phyloP scores from a whole-genome alignment of 2,888 invertebrate genomes.

The Idaea aversata region DNA sequence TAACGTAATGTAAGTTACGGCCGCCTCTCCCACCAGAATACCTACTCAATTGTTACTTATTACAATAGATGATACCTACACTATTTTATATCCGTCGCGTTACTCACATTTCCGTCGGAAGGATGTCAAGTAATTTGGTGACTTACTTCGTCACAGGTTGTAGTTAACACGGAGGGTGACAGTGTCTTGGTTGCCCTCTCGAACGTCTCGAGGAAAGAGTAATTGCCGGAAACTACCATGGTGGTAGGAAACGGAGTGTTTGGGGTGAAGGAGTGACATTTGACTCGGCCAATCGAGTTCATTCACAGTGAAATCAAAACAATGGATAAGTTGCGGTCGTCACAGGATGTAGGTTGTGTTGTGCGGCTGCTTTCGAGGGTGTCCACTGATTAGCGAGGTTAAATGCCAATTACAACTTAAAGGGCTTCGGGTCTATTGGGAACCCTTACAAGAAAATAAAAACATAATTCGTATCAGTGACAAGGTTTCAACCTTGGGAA shows the following conservation, averaged over 20 bases:
- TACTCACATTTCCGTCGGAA: slow-evolving; percentile 76
- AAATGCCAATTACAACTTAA: slow-evolving; percentile 28
- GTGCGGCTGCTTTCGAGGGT: slow-evolving; percentile 34
- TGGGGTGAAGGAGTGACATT: slow-evolving; percentile 74
- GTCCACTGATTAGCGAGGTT: slow-evolving; percentile 31
- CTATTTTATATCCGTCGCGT: slow-evolving; percentile 43
- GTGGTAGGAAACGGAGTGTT: slow-evolving; percentile 63
- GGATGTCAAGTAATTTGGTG: slow-evolving; percentile 56
- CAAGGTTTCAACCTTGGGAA: neutral
- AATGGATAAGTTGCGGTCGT: slow-evolving; percentile 60
- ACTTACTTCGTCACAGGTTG: slow-evolving; percentile 68
- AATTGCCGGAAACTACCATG: slow-evolving; percentile 72
- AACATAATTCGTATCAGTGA: neutral
- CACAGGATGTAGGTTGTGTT: slow-evolving; percentile 66
- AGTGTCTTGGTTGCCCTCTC: slow-evolving; percentile 55
- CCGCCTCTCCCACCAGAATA: slow-evolving; percentile 32
- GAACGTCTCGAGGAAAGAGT: slow-evolving; percentile 66
- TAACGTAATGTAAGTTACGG: slow-evolving; percentile 32
- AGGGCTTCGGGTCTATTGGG: slow-evolving; percentile 23
- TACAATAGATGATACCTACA: slow-evolving; percentile 34
- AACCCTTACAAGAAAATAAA: slow-evolving; percentile 21
- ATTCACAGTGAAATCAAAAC: slow-evolving; percentile 67
- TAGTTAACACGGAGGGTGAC: slow-evolving; percentile 63
- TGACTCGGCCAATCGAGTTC: slow-evolving; percentile 72
- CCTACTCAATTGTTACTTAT: slow-evolving; percentile 41